phyloP scores from a whole-genome alignment of 2,888 invertebrate genomes.

The Neocrepidodera transversa region DNA sequence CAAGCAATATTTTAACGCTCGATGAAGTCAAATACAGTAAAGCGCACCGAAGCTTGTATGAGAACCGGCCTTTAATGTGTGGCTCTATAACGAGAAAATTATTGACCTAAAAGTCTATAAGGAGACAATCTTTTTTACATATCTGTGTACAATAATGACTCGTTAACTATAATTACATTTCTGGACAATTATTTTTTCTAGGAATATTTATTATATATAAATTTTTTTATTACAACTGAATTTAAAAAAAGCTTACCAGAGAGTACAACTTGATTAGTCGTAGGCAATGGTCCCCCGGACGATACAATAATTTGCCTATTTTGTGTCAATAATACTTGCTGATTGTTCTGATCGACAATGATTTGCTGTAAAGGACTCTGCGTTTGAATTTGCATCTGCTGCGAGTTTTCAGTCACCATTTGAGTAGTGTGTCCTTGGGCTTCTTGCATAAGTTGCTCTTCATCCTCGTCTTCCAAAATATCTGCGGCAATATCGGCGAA shows the following conservation, averaged over 20 bases:
- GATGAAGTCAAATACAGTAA: too few species aligned
- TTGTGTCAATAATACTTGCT: constrained; percentile 54
- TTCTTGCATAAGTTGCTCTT: constrained; percentile 60
- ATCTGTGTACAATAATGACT: too few species aligned
- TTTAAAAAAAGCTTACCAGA: constrained; percentile 44
- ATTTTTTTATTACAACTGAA: too few species aligned
- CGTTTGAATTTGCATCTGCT: constrained; percentile 33
- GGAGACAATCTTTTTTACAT: too few species aligned
- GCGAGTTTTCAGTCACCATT: constrained; percentile 24
- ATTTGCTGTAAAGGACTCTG: constrained; percentile 50
- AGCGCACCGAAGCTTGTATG: too few species aligned
- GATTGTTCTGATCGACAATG: constrained; percentile 56
- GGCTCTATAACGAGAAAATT: too few species aligned
- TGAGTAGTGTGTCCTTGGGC: constrained; percentile 37
- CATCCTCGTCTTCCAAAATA: constrained; percentile 82
- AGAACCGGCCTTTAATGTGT: too few species aligned
- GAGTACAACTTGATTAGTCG: constrained; percentile 50
- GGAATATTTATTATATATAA: too few species aligned
- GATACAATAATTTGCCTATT: constrained; percentile 65
- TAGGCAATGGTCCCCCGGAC: constrained; percentile 48
- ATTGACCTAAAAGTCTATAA: too few species aligned
- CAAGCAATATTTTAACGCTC: too few species aligned
- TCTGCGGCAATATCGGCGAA: constrained; percentile 87
- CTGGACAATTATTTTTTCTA: too few species aligned
- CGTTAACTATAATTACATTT: too few species aligned